phyloP scores from a whole-genome alignment of 2,888 invertebrate genomes.

The Ommatoiulus sabulosus region DNA sequence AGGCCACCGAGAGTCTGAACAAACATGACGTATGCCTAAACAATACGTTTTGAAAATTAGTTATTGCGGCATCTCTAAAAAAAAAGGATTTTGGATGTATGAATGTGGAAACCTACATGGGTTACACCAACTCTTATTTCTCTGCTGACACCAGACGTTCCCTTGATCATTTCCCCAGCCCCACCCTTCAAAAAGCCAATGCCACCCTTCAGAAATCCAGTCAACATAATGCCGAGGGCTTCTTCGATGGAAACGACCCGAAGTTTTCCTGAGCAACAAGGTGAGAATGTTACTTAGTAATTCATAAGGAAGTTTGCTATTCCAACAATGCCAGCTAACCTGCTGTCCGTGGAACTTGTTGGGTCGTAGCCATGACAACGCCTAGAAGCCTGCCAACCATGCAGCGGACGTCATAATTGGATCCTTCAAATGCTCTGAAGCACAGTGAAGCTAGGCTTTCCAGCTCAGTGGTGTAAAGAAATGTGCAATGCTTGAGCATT shows the following conservation, averaged over 20 bases:
- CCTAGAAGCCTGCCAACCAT: conserved; percentile 93
- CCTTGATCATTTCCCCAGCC: conserved; percentile 94
- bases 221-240: conserved; percentile 88
- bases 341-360: conserved; percentile 70
- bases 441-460: conserved; percentile 93
- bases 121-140: conserved; percentile 98
- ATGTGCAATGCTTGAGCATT: conserved; percentile 86
- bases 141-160: conserved; percentile 90
- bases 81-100: not conserved
- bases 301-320: not conserved
- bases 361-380: conserved; percentile 85
- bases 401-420: conserved; percentile 91
- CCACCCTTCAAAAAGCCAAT: conserved; percentile 90
- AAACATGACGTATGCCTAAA: conserved; percentile 93
- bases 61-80: not conserved
- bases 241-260: conserved; percentile 80
- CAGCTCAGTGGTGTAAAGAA: conserved; percentile 86
- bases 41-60: conserved; percentile 42
- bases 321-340: not conserved
- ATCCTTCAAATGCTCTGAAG: conserved; percentile 90
- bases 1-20: conserved; percentile 92
- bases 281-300: not conserved
- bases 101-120: conserved; percentile 76
- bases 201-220: conserved; percentile 94
- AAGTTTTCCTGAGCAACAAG: conserved; percentile 52